These are phyloP conservation scores for Tyrophagus putrescentiae DNA, from an alignment of 1,140 invertebrate species.

Conservation along the genomic window DNA sequence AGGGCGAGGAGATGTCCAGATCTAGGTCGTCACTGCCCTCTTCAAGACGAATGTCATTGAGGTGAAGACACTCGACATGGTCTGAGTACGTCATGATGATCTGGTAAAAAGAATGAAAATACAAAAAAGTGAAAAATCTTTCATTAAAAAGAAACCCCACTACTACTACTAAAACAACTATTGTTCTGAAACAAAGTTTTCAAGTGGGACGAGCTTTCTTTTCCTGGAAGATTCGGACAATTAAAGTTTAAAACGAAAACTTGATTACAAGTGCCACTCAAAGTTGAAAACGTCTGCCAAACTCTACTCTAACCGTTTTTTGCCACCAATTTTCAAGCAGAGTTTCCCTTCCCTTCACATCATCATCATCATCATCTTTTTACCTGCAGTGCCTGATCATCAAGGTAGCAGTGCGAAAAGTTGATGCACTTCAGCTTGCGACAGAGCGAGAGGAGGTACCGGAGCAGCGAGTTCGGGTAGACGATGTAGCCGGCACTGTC, in stretches of 20 bases:
- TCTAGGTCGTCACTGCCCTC: slow-evolving; percentile 1
- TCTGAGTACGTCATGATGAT: slow-evolving; percentile 13
- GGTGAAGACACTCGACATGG: slow-evolving; percentile 12
- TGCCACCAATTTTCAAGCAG: too few species aligned
- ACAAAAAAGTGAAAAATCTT: background rate
- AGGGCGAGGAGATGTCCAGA: background rate
- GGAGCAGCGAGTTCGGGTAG: background rate
- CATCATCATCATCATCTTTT: too few species aligned
- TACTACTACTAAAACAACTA: too few species aligned
- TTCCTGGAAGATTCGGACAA: too few species aligned
- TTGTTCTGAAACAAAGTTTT: too few species aligned
- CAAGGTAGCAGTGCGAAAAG: slow-evolving; percentile 17
- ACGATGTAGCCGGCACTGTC: slow-evolving; percentile 16
- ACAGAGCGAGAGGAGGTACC: slow-evolving; percentile 8
- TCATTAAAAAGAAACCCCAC: slow-evolving; percentile 4
- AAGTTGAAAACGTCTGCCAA: too few species aligned
- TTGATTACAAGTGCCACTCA: too few species aligned
- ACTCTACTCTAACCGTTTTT: too few species aligned
- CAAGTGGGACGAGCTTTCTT: too few species aligned
- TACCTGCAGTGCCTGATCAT: slow-evolving; percentile 14
- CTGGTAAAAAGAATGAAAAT: background rate
- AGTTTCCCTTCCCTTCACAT: too few species aligned
- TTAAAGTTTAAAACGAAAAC: too few species aligned
- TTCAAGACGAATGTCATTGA: slow-evolving; percentile 16
- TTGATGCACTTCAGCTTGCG: slow-evolving; percentile 13